phyloP scores from a whole-genome alignment of 1,140 invertebrate species.

The Brachionus koreanus region DNA sequence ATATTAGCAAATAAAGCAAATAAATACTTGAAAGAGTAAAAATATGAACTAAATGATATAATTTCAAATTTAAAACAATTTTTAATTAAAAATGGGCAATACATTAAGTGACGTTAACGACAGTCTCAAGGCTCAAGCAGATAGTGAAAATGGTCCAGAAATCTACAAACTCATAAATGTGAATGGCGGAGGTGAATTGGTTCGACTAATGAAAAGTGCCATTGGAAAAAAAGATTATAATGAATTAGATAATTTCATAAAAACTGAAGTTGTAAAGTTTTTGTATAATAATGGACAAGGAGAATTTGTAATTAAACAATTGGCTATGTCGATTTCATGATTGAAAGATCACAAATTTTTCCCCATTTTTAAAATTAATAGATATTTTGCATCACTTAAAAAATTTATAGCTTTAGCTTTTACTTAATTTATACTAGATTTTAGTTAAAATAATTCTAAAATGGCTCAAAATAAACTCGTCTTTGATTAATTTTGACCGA shows the following conservation, averaged over 20 bases:
- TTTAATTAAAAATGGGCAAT: slow-evolving; percentile 17
- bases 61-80: background rate
- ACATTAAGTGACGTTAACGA: slow-evolving; percentile 35
- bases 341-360: background rate
- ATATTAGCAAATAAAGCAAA: background rate
- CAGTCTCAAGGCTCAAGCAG: slow-evolving; percentile 37
- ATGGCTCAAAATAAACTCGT: no score
- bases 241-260: slow-evolving; percentile 23
- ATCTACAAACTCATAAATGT: slow-evolving; percentile 31
- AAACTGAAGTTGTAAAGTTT: slow-evolving; percentile 32
- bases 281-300: slow-evolving; percentile 39
- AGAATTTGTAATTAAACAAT: background rate
- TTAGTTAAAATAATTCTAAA: background rate
- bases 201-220: slow-evolving; percentile 25
- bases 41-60: background rate
- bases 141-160: slow-evolving; percentile 35
- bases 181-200: slow-evolving; percentile 9
- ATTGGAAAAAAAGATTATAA: slow-evolving; percentile 27
- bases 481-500: no score
- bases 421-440: background rate
- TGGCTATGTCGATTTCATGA: background rate
- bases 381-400: no score
- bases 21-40: background rate
- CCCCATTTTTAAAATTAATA: no score
- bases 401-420: no score